Evolutionary conservation across 2,797 vertebrate species (phyloP), one percentile per base, ranked within the genome.

Genomic region (Pempheris klunzingeri): DNA sequence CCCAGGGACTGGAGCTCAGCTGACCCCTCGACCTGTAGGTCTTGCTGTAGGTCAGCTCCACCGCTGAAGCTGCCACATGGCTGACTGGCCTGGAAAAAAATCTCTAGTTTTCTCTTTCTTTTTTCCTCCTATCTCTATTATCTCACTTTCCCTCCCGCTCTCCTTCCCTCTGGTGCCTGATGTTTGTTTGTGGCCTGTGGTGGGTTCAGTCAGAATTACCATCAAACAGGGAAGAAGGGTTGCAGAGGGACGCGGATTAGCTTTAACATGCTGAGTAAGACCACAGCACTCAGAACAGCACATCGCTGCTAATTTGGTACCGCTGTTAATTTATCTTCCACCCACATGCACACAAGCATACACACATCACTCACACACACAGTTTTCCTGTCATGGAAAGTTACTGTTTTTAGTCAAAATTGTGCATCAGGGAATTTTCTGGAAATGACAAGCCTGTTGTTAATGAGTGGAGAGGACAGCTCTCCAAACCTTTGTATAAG

Each of bases 231-330:
- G 74, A 82, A 53, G 84, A 80, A 61, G 64, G 69, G 77, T 57
- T 73, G 50, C 83, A 65, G 79, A 80, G 79, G 81, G 82, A 85
- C 38, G 55, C 41, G 57, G 87, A 92, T 90, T 87, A 86, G 81
- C 72, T 86, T 83, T 79, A 88, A 88, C 89, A 78, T 84, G 87
- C 90, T 90, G 92, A 88, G 86, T 90, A 86, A 91, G 88, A 88
- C 80, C 77, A 36, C 80, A 75, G 72, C 55, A 53, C 81, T 77
- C 75, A 38, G 63, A 90, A 80, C 85, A n/a, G 82, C 71, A 84
- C 84, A 80, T 88, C 80, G 83, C 77, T 75, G 81, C 90, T 92
- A 90, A 93, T 92, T 92, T 91, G 84, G 87, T 86, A 84, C 64
- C 50, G 70, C 78, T 79, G 89, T 87, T 93, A 92, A 94, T 91